phyloP scores from a whole-genome alignment of 2,888 invertebrate genomes.

The Chloroclysta siterata region DNA sequence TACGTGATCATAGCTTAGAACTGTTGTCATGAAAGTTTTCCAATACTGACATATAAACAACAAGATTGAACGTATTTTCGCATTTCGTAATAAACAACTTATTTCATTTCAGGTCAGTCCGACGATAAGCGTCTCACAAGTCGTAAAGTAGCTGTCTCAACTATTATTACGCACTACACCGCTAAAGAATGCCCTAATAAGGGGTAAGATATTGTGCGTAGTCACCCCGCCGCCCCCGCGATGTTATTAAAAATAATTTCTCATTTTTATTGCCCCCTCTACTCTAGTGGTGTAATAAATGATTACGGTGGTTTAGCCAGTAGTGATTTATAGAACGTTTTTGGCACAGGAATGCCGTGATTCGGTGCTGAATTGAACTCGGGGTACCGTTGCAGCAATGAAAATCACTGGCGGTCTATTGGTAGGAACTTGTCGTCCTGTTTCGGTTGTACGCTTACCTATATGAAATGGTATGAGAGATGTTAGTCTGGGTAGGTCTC shows the following conservation, averaged over 20 bases:
- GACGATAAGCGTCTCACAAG: slow-evolving; percentile 55
- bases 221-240: slow-evolving; percentile 49
- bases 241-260: slow-evolving; percentile 85
- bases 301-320: slow-evolving; percentile 53
- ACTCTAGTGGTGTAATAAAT: slow-evolving; percentile 69
- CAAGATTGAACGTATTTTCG: not conserved
- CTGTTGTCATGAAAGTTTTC: too few relatives aligned
- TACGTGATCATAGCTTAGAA: too few relatives aligned
- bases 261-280: slow-evolving; percentile 81
- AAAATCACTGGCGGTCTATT: not conserved
- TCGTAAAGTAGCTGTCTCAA: slow-evolving; percentile 74
- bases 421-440: too few relatives aligned
- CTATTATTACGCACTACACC: slow-evolving; percentile 69
- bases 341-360: slow-evolving; percentile 30
- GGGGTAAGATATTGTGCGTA: slow-evolving; percentile 38
- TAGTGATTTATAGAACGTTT: slow-evolving; percentile 43
- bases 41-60: not conserved
- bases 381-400: slow-evolving; percentile 1
- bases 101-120: slow-evolving; percentile 5
- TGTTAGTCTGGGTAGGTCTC: too few relatives aligned
- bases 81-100: not conserved
- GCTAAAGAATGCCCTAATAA: slow-evolving; percentile 75
- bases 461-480: too few relatives aligned
- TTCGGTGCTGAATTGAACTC: slow-evolving; percentile 19
- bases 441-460: too few relatives aligned